phyloP scores from a whole-genome alignment of 2,797 vertebrate species.

The Macropus fuliginosus region DNA sequence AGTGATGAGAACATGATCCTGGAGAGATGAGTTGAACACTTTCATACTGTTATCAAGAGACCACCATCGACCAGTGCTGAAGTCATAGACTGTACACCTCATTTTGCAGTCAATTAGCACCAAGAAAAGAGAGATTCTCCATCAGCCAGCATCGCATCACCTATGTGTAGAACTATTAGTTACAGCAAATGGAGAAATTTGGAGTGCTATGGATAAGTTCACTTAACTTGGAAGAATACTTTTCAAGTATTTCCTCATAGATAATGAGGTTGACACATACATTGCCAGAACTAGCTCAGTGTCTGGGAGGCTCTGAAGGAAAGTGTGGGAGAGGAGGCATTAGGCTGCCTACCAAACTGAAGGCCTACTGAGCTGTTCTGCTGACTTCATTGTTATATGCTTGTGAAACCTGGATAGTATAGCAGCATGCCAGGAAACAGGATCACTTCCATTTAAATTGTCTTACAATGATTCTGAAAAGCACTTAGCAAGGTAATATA shows the following conservation, averaged over 20 bases:
- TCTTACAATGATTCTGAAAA: neutral
- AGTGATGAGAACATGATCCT: neutral
- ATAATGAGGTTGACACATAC: neutral
- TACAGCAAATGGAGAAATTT: neutral
- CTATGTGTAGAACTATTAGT: neutral
- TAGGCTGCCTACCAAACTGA: neutral
- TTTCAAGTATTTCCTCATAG: neutral
- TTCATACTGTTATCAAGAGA: too few species aligned
- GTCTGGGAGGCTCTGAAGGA: neutral
- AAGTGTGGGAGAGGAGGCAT: neutral
- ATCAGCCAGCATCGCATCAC: neutral
- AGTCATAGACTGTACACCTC: neutral
- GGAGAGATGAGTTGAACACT: neutral
- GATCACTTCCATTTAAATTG: neutral
- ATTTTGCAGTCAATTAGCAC: neutral
- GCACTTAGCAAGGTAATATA: neutral
- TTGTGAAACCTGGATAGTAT: neutral
- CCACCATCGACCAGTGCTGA: neutral
- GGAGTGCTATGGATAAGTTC: neutral
- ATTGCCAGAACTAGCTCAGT: neutral
- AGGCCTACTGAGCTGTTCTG: neutral
- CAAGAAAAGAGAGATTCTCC: neutral
- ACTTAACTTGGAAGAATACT: neutral
- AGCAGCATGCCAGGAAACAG: neutral
- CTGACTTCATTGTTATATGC: neutral